Conservation (phyloP, 2,888 invertebrate genomes). For the Suillia variegata region DNA sequence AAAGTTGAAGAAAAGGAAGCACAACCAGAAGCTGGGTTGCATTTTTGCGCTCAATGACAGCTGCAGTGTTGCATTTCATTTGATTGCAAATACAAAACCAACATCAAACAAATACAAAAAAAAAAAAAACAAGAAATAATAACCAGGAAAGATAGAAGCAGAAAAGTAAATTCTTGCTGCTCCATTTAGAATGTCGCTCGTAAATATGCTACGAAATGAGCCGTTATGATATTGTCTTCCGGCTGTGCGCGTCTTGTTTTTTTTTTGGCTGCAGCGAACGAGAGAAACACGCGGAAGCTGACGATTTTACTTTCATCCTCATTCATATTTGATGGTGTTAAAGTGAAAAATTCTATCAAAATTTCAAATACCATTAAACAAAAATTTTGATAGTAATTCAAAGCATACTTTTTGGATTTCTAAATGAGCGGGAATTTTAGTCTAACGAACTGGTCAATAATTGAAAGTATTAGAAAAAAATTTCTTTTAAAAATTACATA, state of each 20-base stretch:
- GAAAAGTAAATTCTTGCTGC: conserved; percentile 5
- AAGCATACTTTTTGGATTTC: neutral
- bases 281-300: neutral
- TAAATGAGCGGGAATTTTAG: neutral
- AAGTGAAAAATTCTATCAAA: too few species aligned
- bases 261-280: neutral
- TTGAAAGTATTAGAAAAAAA: neutral
- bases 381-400: neutral
- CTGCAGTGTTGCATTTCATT: conserved; percentile 32
- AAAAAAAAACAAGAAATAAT: neutral
- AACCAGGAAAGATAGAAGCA: neutral
- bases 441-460: too few species aligned
- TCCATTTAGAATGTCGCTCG: conserved; percentile 28
- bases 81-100: conserved; percentile 14
- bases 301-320: too few species aligned
- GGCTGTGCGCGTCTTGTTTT: conserved; percentile 37
- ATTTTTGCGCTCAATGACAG: conserved; percentile 31
- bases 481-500: neutral
- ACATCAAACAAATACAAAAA: conserved; percentile 31
- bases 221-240: conserved; percentile 53
- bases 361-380: too few species aligned
- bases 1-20: conserved; percentile 12
- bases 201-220: conserved; percentile 53
- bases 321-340: too few species aligned
- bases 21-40: too few species aligned